Base-by-base conservation (phyloP, 2,797 vertebrate species). In the Rhynchonycteris naso region DNA sequence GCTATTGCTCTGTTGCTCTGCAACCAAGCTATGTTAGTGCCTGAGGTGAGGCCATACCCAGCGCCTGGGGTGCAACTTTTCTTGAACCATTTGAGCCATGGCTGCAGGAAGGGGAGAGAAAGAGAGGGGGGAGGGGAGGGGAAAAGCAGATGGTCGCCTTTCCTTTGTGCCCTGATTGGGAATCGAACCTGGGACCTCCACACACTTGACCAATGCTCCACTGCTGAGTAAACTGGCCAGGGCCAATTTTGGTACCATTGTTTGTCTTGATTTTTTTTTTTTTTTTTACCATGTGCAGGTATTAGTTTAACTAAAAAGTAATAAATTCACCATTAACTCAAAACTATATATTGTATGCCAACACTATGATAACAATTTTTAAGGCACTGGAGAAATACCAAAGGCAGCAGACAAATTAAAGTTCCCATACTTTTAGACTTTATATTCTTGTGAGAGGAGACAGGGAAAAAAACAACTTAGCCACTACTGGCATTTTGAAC, bases 261-360 rank as follows among this genome's bases (percentile, higher is more conserved):
- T 50, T 54, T 50, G 52, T 22, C 21, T 91, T 85, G 13, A 9
- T 18, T 54, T n/a, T 54, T 82, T n/a, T n/a, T n/a, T n/a, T n/a
- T 58, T 89, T 82, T 58, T 89, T 91, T 33, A 63, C 28, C 4
- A 56, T 1, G 2, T 84, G 16, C 22, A 43, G 78, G 30, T 58
- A n/a, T 78, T 78, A 58, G 15, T 71, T 79, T 63, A 61, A 61
- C n/a, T 93, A 63, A 47, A 90, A 95, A 78, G 30, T 43, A 43
- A 35, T 30, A 35, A 79, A 63, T 69, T 65, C 26, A 65, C 2
- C 18, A 71, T 19, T 92, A 18, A 81, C 33, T 68, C 24, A 68
- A 75, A 83, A 80, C 54, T 43, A 58, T 9, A 26, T n/a, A n/a
- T 28, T 33, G 58, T 38, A 63, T 22, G 16, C n/a, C 18, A 38